Base-by-base conservation (phyloP, 2,888 invertebrate genomes). In the Vannuccia rotundouncinata region DNA sequence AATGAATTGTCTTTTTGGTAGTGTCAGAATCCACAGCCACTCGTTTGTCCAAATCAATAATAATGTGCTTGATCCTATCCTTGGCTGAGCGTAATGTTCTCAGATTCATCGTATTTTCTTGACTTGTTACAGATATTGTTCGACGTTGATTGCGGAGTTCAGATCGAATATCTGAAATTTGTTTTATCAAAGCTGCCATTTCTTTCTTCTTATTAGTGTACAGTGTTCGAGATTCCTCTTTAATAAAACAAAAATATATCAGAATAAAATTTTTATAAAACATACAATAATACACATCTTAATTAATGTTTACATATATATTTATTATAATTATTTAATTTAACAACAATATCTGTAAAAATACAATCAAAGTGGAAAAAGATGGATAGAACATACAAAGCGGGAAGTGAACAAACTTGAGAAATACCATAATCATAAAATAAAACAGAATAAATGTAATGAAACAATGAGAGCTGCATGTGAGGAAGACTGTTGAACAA, bases 1-100 rank as follows among this genome's bases (percentile, higher is more conserved):
- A 13, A 66, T 22, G 22, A 5, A 27, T 22, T 66, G 13, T 27
- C 25, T 66, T 66, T 66, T 66, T 66, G 22, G 25, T 22, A 5
- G 25, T 5, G 25, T 66, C 66, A 66, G 66, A 66, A 66, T 66
- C 66, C 25, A 17, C 66, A 22, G 25, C 10, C 2, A 66, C 22
- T 22, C 66, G 66, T 66, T 66, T 66, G 5, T 66, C 66, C 66
- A 66, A 66, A 66, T 66, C 66, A 66, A 66, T 2, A n/a, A 66
- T 13, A 66, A 66, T 66, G 66, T 66, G 66, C 66, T 66, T 66
- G 22, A 66, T 22, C 25, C 66, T 66, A 22, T 66, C 66, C 25
- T 22, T 66, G 5, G 66, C 66, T 5, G 66, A 66, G 5, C 66
- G 66, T 22, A 66, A 27, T 2, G 66, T 66, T 66, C 66, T 17